These are phyloP conservation scores for Hyalella azteca DNA, from an alignment of 2,888 invertebrate genomes.

Conservation along the genomic window DNA sequence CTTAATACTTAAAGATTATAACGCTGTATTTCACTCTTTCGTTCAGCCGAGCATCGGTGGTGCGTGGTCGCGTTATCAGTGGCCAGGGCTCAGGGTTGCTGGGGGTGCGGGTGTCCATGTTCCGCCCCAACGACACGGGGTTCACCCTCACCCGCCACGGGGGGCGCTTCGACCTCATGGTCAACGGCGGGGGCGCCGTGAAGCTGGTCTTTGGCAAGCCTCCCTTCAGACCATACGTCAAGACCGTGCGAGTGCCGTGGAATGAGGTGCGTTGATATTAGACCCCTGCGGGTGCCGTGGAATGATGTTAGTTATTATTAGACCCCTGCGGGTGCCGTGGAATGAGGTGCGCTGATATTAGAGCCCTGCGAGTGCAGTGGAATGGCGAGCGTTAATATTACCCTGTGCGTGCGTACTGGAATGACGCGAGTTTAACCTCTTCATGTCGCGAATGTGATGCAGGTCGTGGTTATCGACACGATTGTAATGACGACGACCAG, in stretches of 20 bases:
- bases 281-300: neutral
- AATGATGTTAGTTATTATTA: neutral
- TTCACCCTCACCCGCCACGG: conserved; percentile 92
- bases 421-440: neutral
- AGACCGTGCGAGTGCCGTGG: conserved; percentile 93
- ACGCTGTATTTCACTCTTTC: too few species aligned
- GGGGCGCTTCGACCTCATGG: conserved; percentile 96
- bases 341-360: neutral
- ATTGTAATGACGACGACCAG: conserved; percentile 70
- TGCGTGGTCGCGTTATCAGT: conserved; percentile 92
- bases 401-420: neutral
- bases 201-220: conserved; percentile 92
- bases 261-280: conserved; percentile 74
- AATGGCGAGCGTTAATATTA: too few species aligned
- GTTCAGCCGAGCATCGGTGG: conserved; percentile 77
- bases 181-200: conserved; percentile 99
- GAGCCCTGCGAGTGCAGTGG: neutral
- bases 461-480: conserved; percentile 91
- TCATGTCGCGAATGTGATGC: neutral
- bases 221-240: conserved; percentile 85
- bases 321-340: neutral
- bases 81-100: conserved; percentile 90
- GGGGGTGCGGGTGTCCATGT: conserved; percentile 92
- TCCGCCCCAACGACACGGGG: conserved; percentile 78
- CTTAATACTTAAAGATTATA: too few species aligned